Evolutionary conservation across 2,888 invertebrate genomes (phyloP).

Genomic region (Formica aserva): DNA sequence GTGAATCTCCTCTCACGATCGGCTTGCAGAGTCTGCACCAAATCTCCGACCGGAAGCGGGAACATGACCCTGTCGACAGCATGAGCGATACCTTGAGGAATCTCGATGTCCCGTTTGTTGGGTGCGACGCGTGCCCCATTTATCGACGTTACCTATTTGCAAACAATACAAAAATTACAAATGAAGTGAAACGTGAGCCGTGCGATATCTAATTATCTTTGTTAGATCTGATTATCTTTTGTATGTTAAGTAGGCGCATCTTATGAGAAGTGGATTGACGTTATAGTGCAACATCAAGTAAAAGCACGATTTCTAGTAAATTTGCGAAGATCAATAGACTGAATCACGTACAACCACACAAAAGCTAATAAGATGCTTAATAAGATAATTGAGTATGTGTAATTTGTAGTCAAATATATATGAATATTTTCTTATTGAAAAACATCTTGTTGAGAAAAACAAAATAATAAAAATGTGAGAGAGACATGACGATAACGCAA

Average conservation of each 20-base stretch:
- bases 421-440: neutral
- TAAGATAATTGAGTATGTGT: conserved; percentile 27
- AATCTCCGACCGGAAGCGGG: conserved; percentile 94
- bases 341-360: conserved; percentile 40
- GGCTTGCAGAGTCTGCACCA: conserved; percentile 94
- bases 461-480: neutral
- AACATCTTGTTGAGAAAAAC: neutral
- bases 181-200: neutral
- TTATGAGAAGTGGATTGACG: conserved; percentile 2
- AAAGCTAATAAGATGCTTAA: neutral
- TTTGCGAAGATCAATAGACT: conserved; percentile 60
- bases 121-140: conserved; percentile 93
- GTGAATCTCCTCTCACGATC: conserved; percentile 94
- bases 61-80: conserved; percentile 95
- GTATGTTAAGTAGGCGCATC: neutral
- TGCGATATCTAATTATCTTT: neutral
- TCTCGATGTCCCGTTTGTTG: conserved; percentile 93
- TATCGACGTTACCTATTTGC: conserved; percentile 91
- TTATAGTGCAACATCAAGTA: neutral
- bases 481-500: neutral
- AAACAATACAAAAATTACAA: conserved; percentile 30
- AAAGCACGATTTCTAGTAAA: conserved; percentile 34
- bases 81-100: conserved; percentile 95
- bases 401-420: neutral
- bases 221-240: neutral